These are phyloP conservation scores for Achlya flavicornis DNA, from an alignment of 2,888 invertebrate genomes.

Conservation along the genomic window DNA sequence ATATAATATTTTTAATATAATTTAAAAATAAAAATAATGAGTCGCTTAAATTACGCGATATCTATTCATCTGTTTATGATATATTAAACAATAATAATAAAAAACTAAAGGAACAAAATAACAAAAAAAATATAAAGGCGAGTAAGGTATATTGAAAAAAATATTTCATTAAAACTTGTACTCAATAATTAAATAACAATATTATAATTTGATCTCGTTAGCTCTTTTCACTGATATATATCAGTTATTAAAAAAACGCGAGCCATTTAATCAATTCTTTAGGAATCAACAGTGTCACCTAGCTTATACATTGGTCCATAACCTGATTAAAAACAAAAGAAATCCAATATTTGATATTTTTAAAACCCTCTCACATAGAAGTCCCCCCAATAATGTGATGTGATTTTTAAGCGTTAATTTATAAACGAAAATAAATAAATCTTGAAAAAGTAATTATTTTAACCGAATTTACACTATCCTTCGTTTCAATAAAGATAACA, in stretches of 20 bases:
- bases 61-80: constrained; percentile 65
- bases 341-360: constrained; percentile 55
- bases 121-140: constrained; percentile 79
- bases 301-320: constrained; percentile 75
- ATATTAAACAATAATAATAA: constrained; percentile 80
- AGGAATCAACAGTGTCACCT: constrained; percentile 67
- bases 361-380: constrained; percentile 38
- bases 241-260: constrained; percentile 62
- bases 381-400: constrained; percentile 73
- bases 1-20: constrained; percentile 62
- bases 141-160: constrained; percentile 79
- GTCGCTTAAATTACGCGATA: constrained; percentile 61
- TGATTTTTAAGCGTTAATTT: constrained; percentile 70
- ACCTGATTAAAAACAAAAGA: constrained; percentile 54
- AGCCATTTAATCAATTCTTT: constrained; percentile 56
- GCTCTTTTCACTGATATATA: constrained; percentile 65
- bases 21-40: constrained; percentile 66
- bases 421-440: constrained; percentile 64
- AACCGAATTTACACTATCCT: constrained; percentile 57
- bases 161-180: constrained; percentile 82
- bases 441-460: constrained; percentile 46
- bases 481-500: constrained; percentile 71
- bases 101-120: constrained; percentile 82
- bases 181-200: constrained; percentile 84
- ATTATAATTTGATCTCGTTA: constrained; percentile 82